These are phyloP conservation scores for Thecocarcelia acutangulata DNA, from an alignment of 2,888 invertebrate species.

Conservation along the genomic window DNA sequence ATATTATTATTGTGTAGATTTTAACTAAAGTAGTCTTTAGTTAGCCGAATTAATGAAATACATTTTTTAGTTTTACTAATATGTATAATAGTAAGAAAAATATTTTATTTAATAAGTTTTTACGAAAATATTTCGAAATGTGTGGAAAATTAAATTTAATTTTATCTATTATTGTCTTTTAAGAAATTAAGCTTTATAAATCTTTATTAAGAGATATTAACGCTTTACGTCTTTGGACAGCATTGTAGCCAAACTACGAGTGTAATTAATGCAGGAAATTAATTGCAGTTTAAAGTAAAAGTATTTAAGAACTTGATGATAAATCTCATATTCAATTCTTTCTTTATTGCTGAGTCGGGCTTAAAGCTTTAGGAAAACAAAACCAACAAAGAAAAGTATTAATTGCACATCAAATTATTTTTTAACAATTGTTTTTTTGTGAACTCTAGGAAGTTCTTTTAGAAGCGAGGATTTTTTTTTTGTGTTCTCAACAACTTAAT, in stretches of 20 bases:
- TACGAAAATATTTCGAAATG: not conserved
- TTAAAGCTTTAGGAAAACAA: not conserved
- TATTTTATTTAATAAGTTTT: not conserved
- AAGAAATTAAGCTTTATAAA: slow-evolving; percentile 20
- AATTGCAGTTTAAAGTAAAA: slow-evolving; percentile 40
- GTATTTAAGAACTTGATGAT: slow-evolving; percentile 6
- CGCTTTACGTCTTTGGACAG: slow-evolving; percentile 21
- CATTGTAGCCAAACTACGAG: slow-evolving; percentile 16
- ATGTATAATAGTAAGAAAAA: too few species aligned
- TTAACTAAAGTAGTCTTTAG: too few species aligned
- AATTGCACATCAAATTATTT: slow-evolving; percentile 55
- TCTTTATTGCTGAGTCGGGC: slow-evolving; percentile 8
- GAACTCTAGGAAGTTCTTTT: slow-evolving; percentile 27
- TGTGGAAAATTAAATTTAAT: not conserved
- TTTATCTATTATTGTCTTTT: not conserved
- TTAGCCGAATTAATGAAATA: too few species aligned
- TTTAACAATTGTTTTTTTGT: slow-evolving; percentile 49
- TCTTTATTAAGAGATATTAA: slow-evolving; percentile 24
- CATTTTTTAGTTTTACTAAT: too few species aligned
- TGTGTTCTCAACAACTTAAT: slow-evolving; percentile 63
- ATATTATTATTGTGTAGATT: too few species aligned
- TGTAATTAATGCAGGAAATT: slow-evolving; percentile 53
- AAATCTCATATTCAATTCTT: slow-evolving; percentile 11
- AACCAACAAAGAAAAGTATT: too few species aligned
- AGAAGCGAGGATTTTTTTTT: slow-evolving; percentile 25